These are phyloP conservation scores for Catonia carolina DNA, from an alignment of 2,888 invertebrate genomes.

Conservation along the genomic window DNA sequence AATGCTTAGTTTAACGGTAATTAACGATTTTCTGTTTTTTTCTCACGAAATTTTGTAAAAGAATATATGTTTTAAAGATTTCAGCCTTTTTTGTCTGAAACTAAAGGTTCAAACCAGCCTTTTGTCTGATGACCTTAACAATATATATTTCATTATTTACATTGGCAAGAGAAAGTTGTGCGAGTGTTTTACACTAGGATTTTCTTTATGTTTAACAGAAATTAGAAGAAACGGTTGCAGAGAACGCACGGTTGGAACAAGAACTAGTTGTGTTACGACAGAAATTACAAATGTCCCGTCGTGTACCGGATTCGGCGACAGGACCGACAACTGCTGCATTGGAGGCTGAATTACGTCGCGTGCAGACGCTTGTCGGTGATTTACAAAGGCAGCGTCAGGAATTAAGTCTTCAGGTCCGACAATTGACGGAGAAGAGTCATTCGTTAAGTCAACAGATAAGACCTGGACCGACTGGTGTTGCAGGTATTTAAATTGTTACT, in stretches of 20 bases:
- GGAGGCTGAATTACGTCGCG: conserved; percentile 64
- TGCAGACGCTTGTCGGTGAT: conserved; percentile 78
- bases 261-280: conserved; percentile 78
- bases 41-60: no score
- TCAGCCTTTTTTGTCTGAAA: no score
- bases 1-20: no score
- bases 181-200: no score
- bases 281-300: conserved; percentile 52
- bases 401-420: conserved; percentile 76
- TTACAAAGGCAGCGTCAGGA: conserved; percentile 79
- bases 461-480: conserved; percentile 42
- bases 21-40: no score
- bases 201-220: conserved; percentile 49
- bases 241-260: conserved; percentile 81
- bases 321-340: conserved; percentile 37
- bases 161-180: no score
- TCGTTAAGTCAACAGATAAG: conserved; percentile 58
- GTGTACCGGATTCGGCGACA: conserved; percentile 48
- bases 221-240: conserved; percentile 85
- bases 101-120: no score
- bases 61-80: no score
- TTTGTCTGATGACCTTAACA: no score
- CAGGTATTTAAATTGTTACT: conserved; percentile 21
- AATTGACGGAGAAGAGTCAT: conserved; percentile 74
- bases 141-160: no score